Evolutionary conservation across 2,888 invertebrate genomes (phyloP), one percentile per base, ranked within the genome.

Genomic region (Rhamphomyia laevipes): DNA sequence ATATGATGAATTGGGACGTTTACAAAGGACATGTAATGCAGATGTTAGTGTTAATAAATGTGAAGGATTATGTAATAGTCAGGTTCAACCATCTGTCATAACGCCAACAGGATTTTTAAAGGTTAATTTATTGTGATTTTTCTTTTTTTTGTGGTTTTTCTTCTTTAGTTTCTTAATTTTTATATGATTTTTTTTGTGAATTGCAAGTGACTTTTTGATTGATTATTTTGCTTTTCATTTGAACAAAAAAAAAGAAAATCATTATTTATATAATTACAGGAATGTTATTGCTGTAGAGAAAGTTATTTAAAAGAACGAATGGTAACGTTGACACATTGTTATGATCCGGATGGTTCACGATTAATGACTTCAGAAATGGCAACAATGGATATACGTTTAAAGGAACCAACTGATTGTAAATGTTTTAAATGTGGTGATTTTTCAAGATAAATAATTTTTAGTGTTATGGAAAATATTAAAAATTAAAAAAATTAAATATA

Each of bases 11-110:
- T 73, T 84, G 60, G 91, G 91, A n/a, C 75, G 86, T 57, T 73
- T 92, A 59, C 76, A 82, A 59, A 75, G 92, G 62, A 89, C 89
- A 13, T 94, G 94, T 64, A 90, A 86, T 64, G 91, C 89, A 1
- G 91, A 90, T 69, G 80, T 94, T 41, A 82, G 80, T 13, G 90
- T 94, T 1, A 92, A 88, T 64, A 94, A 93, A 74, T 94, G 94
- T 64, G 94, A 94, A 68, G 94, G 94, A 21, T 81, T 86, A 55
- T 94, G 94, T 66, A 84, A 79, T 57, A 94, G 93, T 55, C 90
- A 90, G 73, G 90, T 93, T 44, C 88, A 91, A 62, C 92, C 93
- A 2, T 91, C 90, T 45, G 89, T 92, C 33, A 82, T 86, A 51
- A 85, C 90, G 15, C 80, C 87, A 5, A 89, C 89, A 40, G 92